Evolutionary conservation across 2,888 invertebrate species (phyloP), one percentile per base, ranked within the genome.

Genomic region (Pollenia amentaria): DNA sequence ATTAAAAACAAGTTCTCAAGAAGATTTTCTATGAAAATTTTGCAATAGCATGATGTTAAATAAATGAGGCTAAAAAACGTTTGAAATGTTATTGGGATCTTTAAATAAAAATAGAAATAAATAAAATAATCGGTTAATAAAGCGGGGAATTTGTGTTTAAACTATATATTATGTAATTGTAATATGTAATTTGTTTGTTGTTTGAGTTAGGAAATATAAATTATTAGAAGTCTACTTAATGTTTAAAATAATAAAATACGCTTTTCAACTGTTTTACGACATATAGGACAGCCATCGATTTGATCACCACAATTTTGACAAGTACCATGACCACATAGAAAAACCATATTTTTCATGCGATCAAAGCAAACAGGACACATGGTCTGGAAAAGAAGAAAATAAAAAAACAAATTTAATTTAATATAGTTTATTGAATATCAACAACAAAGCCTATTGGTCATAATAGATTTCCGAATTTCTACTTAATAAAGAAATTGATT

Each of bases 231-330:
- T 2, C 16, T 69, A 51, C 42, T 51, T 46, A 55, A 51, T 18
- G 11, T 60, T 84, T 93, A 97, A 93, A 99, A 99, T 46, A 99
- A 95, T 72, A 99, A 95, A 92, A 99, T 99, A 86, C 98, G 95
- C 92, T 98, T 99, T 93, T 99, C 98, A 78, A 99, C 98, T 83
- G 97, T 96, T 94, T 99, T 99, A 90, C 99, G 96, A 93, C 99
- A 99, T 93, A 99, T 99, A 46, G 99, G 99, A 92, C 99, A 99
- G 91, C 99, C 99, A 85, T 97, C 96, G 96, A 99, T 98, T 91
- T 98, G 97, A 94, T 99, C 99, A 44, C 99, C 99, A 94, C 99
- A 99, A 97, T 98, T 98, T 94, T 99, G 99, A 93, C 99, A 99
- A 88, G 98, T 97, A 89, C 99, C 99, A 93, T 99, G 99, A 8